Evolutionary conservation across 2,797 vertebrate species (phyloP).

Genomic region (Caiman crocodilus): DNA sequence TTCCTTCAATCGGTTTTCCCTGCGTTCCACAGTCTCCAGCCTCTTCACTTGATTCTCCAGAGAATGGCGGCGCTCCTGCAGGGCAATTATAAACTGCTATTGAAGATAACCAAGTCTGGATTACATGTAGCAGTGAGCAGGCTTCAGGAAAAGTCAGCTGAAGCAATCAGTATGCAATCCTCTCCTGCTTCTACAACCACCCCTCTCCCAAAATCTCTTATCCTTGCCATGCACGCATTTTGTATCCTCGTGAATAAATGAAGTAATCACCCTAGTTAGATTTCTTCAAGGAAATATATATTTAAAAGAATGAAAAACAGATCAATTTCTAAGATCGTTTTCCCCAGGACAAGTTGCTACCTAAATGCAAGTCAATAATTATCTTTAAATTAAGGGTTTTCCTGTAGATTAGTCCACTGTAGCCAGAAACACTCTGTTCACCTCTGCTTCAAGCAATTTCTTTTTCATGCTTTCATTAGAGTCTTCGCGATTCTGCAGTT

Average conservation of each 20-base stretch:
- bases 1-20: conserved; percentile 97
- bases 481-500: conserved; percentile 91
- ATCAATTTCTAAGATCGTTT: background rate
- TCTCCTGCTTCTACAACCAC: background rate
- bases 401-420: background rate
- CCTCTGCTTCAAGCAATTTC: conserved; percentile 94
- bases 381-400: background rate
- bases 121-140: background rate
- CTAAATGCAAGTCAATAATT: background rate
- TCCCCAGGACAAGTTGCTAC: background rate
- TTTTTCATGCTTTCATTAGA: conserved; percentile 95
- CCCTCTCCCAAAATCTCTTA: background rate
- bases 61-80: conserved; percentile 95
- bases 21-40: conserved; percentile 96
- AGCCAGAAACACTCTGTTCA: conserved; percentile 66
- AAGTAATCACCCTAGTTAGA: fast-evolving
- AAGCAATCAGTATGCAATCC: background rate
- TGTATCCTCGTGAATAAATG: background rate
- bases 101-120: conserved; percentile 16
- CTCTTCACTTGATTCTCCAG: conserved; percentile 98
- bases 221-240: background rate
- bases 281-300: background rate
- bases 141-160: background rate
- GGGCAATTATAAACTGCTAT: conserved; percentile 35
- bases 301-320: conserved; percentile 19